phyloP scores from a whole-genome alignment of 2,888 invertebrate genomes.

The Epirrhoe tristata region DNA sequence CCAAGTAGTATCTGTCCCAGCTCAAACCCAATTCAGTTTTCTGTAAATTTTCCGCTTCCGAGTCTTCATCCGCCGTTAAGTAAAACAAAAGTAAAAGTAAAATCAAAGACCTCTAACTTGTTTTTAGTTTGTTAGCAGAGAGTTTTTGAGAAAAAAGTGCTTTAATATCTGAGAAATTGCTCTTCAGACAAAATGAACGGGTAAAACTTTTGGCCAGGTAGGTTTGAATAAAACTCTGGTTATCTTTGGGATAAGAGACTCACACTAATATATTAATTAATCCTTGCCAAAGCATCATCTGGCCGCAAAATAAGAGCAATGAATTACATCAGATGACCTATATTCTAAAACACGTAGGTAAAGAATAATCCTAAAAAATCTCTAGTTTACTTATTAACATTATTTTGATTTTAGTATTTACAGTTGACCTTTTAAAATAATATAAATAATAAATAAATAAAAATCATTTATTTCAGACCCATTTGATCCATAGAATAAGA shows the following conservation, averaged over 20 bases:
- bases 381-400: too few relatives aligned
- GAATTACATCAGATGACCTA: too few relatives aligned
- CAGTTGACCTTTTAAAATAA: too few relatives aligned
- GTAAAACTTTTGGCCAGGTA: not conserved
- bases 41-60: not conserved
- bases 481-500: too few relatives aligned
- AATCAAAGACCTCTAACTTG: not conserved
- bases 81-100: not conserved
- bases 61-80: not conserved
- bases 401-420: too few relatives aligned
- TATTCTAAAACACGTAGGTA: too few relatives aligned
- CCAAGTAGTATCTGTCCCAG: not conserved
- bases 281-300: too few relatives aligned
- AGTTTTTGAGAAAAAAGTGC: not conserved
- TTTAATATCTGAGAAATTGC: not conserved
- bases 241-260: not conserved
- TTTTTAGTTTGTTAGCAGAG: not conserved
- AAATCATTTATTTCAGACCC: too few relatives aligned
- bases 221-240: not conserved
- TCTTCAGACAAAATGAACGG: not conserved
- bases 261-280: too few relatives aligned
- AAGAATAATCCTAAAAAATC: too few relatives aligned
- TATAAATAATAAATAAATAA: too few relatives aligned
- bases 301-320: too few relatives aligned
- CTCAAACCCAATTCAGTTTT: not conserved